Conservation (phyloP, 2,888 invertebrate genomes). For the Agrotis segetum region DNA sequence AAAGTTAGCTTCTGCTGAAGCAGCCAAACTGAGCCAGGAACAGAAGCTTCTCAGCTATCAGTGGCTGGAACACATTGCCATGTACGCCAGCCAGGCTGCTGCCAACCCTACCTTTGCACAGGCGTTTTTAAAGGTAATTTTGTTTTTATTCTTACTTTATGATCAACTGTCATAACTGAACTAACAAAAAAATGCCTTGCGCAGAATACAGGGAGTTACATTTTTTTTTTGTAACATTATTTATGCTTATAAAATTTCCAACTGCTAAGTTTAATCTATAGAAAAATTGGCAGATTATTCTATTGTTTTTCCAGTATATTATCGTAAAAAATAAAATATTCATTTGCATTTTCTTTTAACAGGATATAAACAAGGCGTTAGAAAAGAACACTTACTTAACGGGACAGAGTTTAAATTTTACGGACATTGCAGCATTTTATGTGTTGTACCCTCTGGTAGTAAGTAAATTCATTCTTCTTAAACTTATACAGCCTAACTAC, state of each 20-base stretch:
- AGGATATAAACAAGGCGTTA: constrained; percentile 85
- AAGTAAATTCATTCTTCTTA: constrained; percentile 71
- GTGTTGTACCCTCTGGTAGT: constrained; percentile 93
- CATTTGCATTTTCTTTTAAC: constrained; percentile 61
- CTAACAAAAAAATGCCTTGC: too few relatives aligned
- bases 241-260: too few relatives aligned
- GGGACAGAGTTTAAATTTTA: constrained; percentile 89
- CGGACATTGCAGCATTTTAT: constrained; percentile 94
- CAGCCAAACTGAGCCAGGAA: constrained; percentile 80
- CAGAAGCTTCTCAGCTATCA: constrained; percentile 89
- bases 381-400: constrained; percentile 82
- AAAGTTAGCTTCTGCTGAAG: constrained; percentile 84
- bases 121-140: constrained; percentile 87
- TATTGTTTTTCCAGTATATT: neutral
- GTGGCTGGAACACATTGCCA: constrained; percentile 93
- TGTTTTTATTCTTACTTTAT: neutral
- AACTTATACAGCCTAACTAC: too few relatives aligned
- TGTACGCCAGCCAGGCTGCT: constrained; percentile 89
- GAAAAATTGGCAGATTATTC: too few relatives aligned
- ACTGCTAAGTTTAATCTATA: too few relatives aligned
- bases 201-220: too few relatives aligned
- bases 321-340: neutral
- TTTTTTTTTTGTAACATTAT: too few relatives aligned
- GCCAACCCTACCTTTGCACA: constrained; percentile 82
- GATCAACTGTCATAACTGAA: too few relatives aligned